A percentile compares a stretch with the other conserved stretches of the same genome.
Evolutionary conservation across 1,140 invertebrate species (phyloP).

Genomic region (Panulirus ornatus): DNA sequence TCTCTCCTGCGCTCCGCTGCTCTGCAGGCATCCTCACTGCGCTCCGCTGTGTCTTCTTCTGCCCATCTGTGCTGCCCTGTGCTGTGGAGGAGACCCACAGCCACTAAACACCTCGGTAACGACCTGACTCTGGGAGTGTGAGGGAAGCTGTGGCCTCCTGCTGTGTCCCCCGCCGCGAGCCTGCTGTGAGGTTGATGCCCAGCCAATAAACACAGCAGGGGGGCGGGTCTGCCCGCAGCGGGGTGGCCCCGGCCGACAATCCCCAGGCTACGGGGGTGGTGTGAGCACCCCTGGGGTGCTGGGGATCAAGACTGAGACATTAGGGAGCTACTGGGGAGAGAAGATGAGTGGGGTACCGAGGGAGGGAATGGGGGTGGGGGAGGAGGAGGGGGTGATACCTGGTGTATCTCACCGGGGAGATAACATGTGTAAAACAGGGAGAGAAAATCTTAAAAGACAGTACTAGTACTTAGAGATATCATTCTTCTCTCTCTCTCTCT

Average conservation of each 20-base stretch:
- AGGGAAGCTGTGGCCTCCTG: constrained; percentile 11
- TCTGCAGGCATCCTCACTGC: no score
- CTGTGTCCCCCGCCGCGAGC: background rate
- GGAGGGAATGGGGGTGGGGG: background rate
- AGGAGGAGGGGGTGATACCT: background rate
- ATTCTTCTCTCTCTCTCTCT: background rate
- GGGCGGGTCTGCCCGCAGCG: background rate
- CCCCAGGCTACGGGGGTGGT: constrained; percentile 1
- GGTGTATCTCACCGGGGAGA: no score
- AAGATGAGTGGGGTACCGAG: background rate
- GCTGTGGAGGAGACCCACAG: no score
- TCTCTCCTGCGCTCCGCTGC: no score
- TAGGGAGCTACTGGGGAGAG: background rate
- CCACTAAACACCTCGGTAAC: no score
- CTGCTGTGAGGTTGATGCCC: constrained; percentile 23
- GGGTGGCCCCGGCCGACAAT: background rate
- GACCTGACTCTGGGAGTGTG: no score
- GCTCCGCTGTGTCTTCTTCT: no score
- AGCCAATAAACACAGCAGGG: constrained; percentile 24
- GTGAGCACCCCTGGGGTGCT: background rate
- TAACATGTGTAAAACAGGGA: no score
- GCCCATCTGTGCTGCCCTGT: no score
- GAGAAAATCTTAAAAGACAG: no score
- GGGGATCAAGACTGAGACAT: background rate
- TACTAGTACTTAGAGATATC: no score